Conservation (phyloP, 2,113 vertebrate genomes). For the Hassar affinis region DNA sequence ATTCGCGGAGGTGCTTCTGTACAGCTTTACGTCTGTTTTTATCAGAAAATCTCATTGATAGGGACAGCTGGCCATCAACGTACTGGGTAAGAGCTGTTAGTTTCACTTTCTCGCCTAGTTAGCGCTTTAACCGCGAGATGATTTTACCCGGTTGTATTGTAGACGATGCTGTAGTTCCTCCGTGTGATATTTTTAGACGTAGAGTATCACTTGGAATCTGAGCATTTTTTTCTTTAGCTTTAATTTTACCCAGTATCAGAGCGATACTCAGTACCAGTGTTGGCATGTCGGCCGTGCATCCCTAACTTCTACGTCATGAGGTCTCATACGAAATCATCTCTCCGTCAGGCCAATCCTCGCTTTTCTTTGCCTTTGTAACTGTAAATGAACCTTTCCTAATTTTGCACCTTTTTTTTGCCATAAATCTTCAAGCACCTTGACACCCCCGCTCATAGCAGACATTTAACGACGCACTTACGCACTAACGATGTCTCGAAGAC, state of each 20-base stretch:
- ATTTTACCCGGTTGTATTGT: not conserved
- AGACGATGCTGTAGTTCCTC: not conserved
- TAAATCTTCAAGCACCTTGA: constrained; percentile 26
- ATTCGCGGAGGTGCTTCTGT: no score
- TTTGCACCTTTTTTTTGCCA: constrained; percentile 1
- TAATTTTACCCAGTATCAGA: not conserved
- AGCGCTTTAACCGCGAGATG: not conserved
- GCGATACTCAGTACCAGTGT: not conserved
- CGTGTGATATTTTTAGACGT: not conserved
- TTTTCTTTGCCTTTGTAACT: constrained; percentile 35
- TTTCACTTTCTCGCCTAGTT: not conserved
- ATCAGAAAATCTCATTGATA: not conserved
- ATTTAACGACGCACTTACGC: constrained; percentile 28
- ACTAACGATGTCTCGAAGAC: constrained; percentile 22
- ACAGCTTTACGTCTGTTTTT: not conserved
- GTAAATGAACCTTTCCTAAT: not conserved
- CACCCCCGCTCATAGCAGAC: not conserved
- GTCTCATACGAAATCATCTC: not conserved
- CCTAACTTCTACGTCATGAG: not conserved
- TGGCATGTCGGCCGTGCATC: no score
- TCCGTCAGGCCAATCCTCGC: constrained; percentile 13
- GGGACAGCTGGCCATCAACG: not conserved
- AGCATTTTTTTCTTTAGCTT: not conserved
- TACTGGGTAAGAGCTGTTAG: not conserved
- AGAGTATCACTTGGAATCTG: no score